Evolutionary conservation across 2,888 invertebrate genomes (phyloP), one percentile per base, ranked within the genome.

Genomic region (Scelioninae gen. 2): DNA sequence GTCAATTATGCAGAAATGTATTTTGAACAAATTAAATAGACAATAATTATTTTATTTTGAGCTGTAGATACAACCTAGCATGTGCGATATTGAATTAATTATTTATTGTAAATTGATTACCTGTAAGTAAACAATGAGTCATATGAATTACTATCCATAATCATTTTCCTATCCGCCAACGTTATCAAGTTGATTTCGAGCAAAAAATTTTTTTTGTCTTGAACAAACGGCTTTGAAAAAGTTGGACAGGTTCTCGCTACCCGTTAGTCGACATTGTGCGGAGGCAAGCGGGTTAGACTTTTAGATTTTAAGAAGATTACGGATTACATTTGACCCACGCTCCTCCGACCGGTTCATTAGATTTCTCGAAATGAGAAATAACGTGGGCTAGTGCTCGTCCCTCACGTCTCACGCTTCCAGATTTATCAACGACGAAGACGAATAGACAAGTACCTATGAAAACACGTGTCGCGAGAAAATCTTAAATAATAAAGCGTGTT

Each of bases 251-350:
- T 76, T 79, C 78, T 76, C 72, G 78, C 80, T 79, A 76, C 76
- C 78, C 79, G 76, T 75, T 77, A 77, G 72, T 71, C 76, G 74
- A 74, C 75, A 72, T 76, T 73, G 77, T 75, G 75, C 64, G 68
- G 64, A 75, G 73, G 74, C 75, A 73, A 71, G 74, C 72, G 76
- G 75, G 74, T 77, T 77, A 71, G 76, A 74, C 77, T 78, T 78
- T 74, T 77, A 80, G 81, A 81, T 81, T 79, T 79, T 76, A 76
- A 79, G 76, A 69, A 77, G 80, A 81, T 81, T 77, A 79, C 67
- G 60, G 73, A 70, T 76, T 69, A 75, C 77, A 76, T 77, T 77
- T 78, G 78, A 79, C 76, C 80, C 73, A 76, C 76, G 77, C 74
- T 64, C 39, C 69, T 74, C 74, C 75, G 77, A 81, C 80, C 78